A percentile compares a stretch with the other conserved stretches of the same genome.
Conservation (phyloP, 2,888 invertebrate genomes). For the Phrixothrix hirtus region DNA sequence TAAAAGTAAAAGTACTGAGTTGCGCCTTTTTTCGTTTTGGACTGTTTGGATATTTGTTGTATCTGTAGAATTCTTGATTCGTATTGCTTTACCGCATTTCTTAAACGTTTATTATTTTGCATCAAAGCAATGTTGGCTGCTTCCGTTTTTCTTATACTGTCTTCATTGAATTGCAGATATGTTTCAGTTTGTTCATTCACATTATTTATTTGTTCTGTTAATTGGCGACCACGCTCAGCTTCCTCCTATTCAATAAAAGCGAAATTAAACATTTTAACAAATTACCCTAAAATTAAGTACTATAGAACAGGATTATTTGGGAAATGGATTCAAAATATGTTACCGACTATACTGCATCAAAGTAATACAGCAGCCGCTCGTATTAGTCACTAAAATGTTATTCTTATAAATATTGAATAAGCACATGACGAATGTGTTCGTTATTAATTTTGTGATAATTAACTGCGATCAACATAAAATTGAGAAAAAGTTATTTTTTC, state of each 20-base stretch:
- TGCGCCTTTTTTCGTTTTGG: background rate
- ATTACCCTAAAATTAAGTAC: background rate
- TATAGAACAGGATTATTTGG: background rate
- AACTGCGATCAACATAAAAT: no score
- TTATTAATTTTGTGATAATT: no score
- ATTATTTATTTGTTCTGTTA: slow-evolving; percentile 51
- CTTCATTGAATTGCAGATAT: slow-evolving; percentile 49
- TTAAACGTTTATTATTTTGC: slow-evolving; percentile 50
- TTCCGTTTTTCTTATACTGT: slow-evolving; percentile 49
- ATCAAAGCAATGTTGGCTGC: slow-evolving; percentile 49
- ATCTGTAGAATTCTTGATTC: slow-evolving; percentile 46
- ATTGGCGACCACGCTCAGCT: slow-evolving; percentile 48
- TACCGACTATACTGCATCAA: no score
- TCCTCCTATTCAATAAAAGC: slow-evolving; percentile 46
- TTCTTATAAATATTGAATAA: no score
- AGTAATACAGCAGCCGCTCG: no score
- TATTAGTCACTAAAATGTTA: no score
- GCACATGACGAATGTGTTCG: no score
- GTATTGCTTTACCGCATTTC: slow-evolving; percentile 43
- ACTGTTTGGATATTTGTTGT: background rate
- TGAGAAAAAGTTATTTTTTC: no score
- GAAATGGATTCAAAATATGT: no score
- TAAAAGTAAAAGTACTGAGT: slow-evolving; percentile 1
- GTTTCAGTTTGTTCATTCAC: slow-evolving; percentile 48
- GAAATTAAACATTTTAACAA: no score